Evolutionary conservation across 2,113 vertebrate species (phyloP).

Genomic region (Arvicanthis niloticus): DNA sequence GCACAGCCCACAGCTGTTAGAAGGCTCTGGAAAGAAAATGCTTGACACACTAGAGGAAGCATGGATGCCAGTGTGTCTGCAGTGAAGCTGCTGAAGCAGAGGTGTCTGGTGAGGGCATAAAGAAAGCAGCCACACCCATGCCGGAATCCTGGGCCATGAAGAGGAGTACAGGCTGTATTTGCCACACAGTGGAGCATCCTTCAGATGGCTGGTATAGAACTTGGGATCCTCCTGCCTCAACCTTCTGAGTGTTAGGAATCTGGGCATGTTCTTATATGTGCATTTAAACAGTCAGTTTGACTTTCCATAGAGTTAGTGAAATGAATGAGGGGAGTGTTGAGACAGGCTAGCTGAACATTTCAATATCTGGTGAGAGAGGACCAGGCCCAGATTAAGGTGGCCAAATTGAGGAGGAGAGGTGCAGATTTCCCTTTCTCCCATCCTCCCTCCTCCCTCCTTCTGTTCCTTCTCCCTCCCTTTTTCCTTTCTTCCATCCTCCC

Average conservation of each 20-base stretch:
- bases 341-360: neutral
- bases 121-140: neutral
- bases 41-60: neutral
- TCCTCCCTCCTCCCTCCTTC: neutral
- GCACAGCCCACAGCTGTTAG: neutral
- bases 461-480: too few relatives aligned
- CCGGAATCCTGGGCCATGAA: neutral
- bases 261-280: neutral
- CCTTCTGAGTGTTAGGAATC: neutral
- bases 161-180: neutral
- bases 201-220: neutral
- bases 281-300: conserved; percentile 13
- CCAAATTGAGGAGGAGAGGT: neutral
- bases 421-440: neutral
- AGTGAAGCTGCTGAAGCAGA: neutral
- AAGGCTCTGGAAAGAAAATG: neutral
- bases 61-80: neutral
- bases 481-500: fast-evolving
- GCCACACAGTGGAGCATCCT: neutral
- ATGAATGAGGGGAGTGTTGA: neutral
- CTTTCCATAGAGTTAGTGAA: neutral
- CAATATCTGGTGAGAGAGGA: neutral
- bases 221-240: neutral
- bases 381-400: neutral
- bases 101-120: neutral